phyloP scores from a whole-genome alignment of 1,140 invertebrate genomes.

The Drosophila santomea region DNA sequence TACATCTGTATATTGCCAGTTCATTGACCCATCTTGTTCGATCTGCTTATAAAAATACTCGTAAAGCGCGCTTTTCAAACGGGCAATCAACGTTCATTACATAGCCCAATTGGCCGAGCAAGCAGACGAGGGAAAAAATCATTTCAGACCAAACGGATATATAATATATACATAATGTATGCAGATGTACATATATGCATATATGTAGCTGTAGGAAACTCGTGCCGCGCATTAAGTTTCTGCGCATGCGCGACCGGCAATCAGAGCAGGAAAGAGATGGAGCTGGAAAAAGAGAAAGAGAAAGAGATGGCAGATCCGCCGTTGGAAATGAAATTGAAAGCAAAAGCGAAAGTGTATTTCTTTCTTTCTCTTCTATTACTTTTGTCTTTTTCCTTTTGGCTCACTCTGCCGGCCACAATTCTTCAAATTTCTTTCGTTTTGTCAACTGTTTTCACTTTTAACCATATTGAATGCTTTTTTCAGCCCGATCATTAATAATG shows the following conservation, averaged over 20 bases:
- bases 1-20: conserved; percentile 1
- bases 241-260: conserved; percentile 58
- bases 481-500: conserved; percentile 39
- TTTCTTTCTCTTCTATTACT: conserved; percentile 46
- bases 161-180: background rate
- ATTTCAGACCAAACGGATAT: background rate
- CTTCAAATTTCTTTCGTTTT: conserved; percentile 72
- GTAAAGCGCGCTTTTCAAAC: no score
- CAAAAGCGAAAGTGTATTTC: conserved; percentile 78
- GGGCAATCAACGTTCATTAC: conserved; percentile 34
- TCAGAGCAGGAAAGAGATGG: conserved; percentile 21
- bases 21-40: conserved; percentile 27
- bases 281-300: conserved; percentile 9
- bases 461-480: conserved; percentile 28
- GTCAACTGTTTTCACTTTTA: conserved; percentile 70
- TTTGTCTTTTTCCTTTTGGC: conserved; percentile 19
- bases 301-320: conserved; percentile 30
- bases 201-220: conserved; percentile 9
- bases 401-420: conserved; percentile 48
- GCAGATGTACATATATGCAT: no score
- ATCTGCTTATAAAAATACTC: no score
- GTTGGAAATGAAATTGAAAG: conserved; percentile 80
- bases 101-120: conserved; percentile 1
- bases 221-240: conserved; percentile 56
- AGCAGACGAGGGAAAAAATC: background rate